Evolutionary conservation across 2,797 vertebrate genomes (phyloP), one percentile per base, ranked within the genome.

Genomic region (Gallinago nigripennis): DNA sequence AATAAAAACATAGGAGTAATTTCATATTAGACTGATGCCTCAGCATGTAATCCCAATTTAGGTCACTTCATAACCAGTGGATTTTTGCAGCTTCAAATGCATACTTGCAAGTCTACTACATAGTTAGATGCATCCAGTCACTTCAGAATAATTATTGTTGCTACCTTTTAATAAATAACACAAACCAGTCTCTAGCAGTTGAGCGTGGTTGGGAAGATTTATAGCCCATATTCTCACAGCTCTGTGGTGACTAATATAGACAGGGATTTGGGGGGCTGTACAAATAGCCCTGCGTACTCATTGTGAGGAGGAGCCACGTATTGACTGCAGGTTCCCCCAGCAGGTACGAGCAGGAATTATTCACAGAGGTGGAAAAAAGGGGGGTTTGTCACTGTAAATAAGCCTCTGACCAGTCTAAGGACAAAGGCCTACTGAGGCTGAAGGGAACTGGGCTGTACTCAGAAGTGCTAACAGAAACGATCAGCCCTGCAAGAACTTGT

Each of bases 131-230:
- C 65, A 58, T 51, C 33, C 78, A 69, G 81, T 35, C 81, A 78
- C 61, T 92, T 92, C 61, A 86, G 90, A 77, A 66, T 51, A 82
- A 89, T 79, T 68, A 58, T 16, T 73, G 54, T n/a, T 66, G 72
- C 41, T 95, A 68, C 69, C 80, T 88, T 95, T 95, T 80, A 82
- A 90, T 95, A 65, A 93, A 82, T 82, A 75, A 71, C 81, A 68
- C 57, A 61, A 78, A 39, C 28, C 8, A 58, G 30, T 31, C 56
- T 72, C 71, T 76, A 82, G 88, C 46, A 87, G 83, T 71, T 69
- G 75, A 90, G 70, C 51, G 61, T 78, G 41, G 33, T 4, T 92
- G 75, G 71, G 56, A 80, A 48, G 71, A 70, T 90, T 90, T 77
- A 53, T 43, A 70, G 65, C 64, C 5, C 53, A 14, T 80, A 63